Base-by-base conservation (phyloP, 2,113 vertebrate genomes). In the Aegithalos caudatus region DNA sequence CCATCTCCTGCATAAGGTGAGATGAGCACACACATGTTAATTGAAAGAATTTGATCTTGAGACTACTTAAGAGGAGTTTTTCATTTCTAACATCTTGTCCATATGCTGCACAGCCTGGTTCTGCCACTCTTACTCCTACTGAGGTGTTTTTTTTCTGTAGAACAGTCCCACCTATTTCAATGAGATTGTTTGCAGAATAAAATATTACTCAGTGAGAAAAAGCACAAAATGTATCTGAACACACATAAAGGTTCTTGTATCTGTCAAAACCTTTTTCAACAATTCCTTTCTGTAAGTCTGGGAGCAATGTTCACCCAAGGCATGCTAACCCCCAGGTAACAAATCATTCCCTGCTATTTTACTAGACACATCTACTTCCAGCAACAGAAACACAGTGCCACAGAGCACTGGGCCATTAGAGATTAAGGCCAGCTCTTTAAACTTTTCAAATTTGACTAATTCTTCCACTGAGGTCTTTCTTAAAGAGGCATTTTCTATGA, bases 1-100 rank as follows among this genome's bases (percentile, higher is more conserved):
- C 16, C 66, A 29, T 12, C 33, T 38, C 56, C 47, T 0, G 0
- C 29, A 5, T 5, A 14, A 88, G 13, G 20, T 6, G 9, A 37
- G 54, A 35, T 25, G 31, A 79, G 42, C 2, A 70, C 65, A 38
- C 12, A 57, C 4, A 11, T 12, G 4, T 3, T 35, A 17, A 85
- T 38, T 2, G 28, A 48, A 35, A 23, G 27, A 42, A 88, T 47
- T 15, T 67, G 3, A 71, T 64, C 70, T 20, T 50, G 21, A 74
- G 21, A 62, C 16, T 23, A 13, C 7, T 45, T 67, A 42, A 40
- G 8, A 38, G 29, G 14, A 38, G 27, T 50, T 87, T 71, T 79
- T 86, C 5, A 35, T 83, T 69, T 71, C 56, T 50, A 42, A 4
- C 19, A 31, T 16, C 35, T 71, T 58, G 11, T 48, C 44, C 40